Conservation (phyloP, 2,113 vertebrate species). For the Gallinago undulata region DNA sequence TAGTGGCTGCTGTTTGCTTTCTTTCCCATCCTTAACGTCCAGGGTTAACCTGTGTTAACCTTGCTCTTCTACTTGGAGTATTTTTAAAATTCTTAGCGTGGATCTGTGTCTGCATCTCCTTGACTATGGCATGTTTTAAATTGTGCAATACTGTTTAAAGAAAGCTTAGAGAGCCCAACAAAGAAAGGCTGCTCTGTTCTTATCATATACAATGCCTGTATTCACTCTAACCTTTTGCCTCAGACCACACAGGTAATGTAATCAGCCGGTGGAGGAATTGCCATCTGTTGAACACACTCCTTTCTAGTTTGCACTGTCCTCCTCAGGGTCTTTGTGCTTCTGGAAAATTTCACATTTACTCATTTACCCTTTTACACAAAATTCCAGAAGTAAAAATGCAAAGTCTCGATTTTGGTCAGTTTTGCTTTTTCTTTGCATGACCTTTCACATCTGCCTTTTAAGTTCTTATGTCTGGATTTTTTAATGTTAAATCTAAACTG, state of each 20-base stretch:
- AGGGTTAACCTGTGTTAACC: background rate
- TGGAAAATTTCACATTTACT: background rate
- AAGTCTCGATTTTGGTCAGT: background rate
- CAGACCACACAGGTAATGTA: constrained; percentile 42
- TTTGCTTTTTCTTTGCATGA: background rate
- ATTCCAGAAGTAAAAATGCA: background rate
- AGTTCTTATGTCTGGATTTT: background rate
- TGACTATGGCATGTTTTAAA: background rate
- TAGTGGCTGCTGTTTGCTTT: background rate
- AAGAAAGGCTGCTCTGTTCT: constrained; percentile 52
- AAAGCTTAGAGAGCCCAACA: background rate
- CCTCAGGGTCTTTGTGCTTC: background rate
- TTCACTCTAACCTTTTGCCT: constrained; percentile 30
- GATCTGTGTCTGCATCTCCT: background rate
- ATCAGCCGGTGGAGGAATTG: background rate
- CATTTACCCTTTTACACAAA: background rate
- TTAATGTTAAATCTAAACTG: background rate
- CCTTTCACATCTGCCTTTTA: background rate
- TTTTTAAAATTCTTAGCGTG: background rate
- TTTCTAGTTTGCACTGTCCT: background rate
- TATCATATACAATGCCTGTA: background rate
- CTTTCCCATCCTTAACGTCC: background rate
- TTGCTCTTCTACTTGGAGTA: background rate
- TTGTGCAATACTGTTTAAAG: background rate
- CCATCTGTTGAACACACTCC: background rate